These are phyloP conservation scores for Drosophila nebulosa DNA, from an alignment of 1,140 invertebrate genomes.

Conservation along the genomic window DNA sequence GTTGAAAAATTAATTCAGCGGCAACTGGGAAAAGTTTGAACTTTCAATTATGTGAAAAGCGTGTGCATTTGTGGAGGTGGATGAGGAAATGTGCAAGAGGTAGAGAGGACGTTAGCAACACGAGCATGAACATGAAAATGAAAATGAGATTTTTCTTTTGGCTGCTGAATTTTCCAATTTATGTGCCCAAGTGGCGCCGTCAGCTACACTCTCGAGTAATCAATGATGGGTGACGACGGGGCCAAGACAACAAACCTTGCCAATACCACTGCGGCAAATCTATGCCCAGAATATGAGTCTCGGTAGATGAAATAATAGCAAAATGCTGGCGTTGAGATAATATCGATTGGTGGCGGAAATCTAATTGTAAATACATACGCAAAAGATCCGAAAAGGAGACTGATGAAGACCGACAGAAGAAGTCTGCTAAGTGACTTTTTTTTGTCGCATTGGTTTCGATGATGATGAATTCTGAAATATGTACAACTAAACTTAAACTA, in stretches of 20 bases:
- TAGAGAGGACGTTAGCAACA: conserved; percentile 17
- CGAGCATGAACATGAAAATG: conserved; percentile 38
- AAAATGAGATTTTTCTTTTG: conserved; percentile 51
- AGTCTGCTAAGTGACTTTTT: no score
- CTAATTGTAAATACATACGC: conserved; percentile 69
- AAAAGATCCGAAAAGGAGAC: conserved; percentile 13
- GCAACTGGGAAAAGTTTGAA: conserved; percentile 72
- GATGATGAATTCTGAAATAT: no score
- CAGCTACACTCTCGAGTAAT: conserved; percentile 72
- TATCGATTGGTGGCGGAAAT: conserved; percentile 69
- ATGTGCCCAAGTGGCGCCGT: conserved; percentile 70
- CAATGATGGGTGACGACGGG: conserved; percentile 46
- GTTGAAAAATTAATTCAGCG: conserved; percentile 78
- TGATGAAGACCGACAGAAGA: no score
- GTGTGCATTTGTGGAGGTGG: conserved; percentile 1
- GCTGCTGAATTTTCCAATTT: conserved; percentile 67
- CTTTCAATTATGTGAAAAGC: conserved; percentile 72
- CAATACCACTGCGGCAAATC: conserved; percentile 5
- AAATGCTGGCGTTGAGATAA: conserved; percentile 47
- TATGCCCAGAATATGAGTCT: conserved; percentile 28
- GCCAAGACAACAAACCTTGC: neutral
- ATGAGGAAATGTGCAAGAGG: conserved; percentile 21
- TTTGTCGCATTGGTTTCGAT: no score
- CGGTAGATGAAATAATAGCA: conserved; percentile 49
- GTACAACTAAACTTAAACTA: no score